Conservation (phyloP, 2,797 vertebrate genomes). For the Bovichtus variegatus region DNA sequence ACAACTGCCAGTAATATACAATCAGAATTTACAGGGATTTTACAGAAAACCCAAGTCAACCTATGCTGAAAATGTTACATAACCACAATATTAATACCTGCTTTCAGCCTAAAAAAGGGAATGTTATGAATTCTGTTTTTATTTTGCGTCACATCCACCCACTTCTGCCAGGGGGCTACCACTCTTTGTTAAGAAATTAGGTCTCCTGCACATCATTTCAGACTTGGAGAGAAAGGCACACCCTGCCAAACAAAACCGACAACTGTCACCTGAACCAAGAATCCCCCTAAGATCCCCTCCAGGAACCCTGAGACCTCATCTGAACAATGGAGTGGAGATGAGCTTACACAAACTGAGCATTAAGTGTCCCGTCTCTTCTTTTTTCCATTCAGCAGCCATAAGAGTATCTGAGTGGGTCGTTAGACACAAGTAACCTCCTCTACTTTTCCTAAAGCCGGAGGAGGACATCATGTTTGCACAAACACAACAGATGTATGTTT, state of each 20-base stretch:
- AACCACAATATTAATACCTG: not conserved
- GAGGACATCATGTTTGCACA: not conserved
- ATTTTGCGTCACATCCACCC: not conserved
- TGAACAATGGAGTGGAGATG: conserved; percentile 63
- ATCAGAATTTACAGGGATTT: not conserved
- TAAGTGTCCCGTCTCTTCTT: conserved; percentile 9
- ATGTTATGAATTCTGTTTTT: not conserved
- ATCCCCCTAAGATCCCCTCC: conserved; percentile 42
- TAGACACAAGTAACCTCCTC: not conserved
- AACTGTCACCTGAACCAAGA: conserved; percentile 62
- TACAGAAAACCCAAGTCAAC: not conserved
- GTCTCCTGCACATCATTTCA: conserved; percentile 45
- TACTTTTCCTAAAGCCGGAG: not conserved
- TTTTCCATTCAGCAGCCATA: conserved; percentile 18
- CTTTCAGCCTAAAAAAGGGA: not conserved
- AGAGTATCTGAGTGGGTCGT: conserved; percentile 19
- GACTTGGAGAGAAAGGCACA: conserved; percentile 52
- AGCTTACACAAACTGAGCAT: conserved; percentile 39
- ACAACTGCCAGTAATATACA: not conserved
- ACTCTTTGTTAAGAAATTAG: conserved; percentile 68
- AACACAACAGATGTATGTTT: not conserved
- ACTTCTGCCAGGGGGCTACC: conserved; percentile 37
- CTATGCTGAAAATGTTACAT: conserved; percentile 13
- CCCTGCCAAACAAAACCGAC: conserved; percentile 70
- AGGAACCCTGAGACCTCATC: conserved; percentile 45